phyloP scores from a whole-genome alignment of 2,888 invertebrate species.

The Nemotelus nigrinus region DNA sequence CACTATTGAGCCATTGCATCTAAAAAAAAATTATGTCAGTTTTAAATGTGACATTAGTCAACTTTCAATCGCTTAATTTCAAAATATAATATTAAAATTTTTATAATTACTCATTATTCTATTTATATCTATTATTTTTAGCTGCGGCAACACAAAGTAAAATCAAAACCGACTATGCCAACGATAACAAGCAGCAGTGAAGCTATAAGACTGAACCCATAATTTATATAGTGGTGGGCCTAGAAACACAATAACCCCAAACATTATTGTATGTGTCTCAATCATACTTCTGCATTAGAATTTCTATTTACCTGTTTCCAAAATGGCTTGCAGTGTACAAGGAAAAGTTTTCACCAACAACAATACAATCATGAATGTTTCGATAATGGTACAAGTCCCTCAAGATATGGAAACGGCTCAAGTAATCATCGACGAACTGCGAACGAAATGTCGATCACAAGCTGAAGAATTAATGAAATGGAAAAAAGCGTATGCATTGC shows the following conservation, averaged over 20 bases:
- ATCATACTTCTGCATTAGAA: too few species aligned
- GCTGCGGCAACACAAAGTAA: background rate
- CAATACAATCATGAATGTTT: constrained; percentile 52
- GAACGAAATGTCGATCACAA: constrained; percentile 82
- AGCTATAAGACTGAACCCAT: constrained; percentile 30
- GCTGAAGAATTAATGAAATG: constrained; percentile 85
- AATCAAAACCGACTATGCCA: constrained; percentile 6
- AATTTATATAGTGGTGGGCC: background rate
- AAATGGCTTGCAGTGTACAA: constrained; percentile 42
- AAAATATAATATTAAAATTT: too few species aligned
- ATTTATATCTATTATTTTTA: too few species aligned
- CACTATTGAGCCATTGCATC: too few species aligned
- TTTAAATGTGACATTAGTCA: too few species aligned
- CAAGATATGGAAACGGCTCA: constrained; percentile 63
- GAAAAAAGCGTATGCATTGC: constrained; percentile 79
- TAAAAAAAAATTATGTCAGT: too few species aligned
- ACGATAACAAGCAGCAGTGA: background rate
- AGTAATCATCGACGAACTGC: constrained; percentile 72
- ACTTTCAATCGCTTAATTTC: too few species aligned
- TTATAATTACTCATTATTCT: too few species aligned
- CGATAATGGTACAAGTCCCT: constrained; percentile 64
- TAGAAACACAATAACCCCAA: too few species aligned
- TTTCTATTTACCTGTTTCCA: background rate
- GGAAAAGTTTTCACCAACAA: constrained; percentile 48
- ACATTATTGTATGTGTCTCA: too few species aligned